Conservation (phyloP, 2,797 vertebrate genomes). For the Telmatherina bonti region DNA sequence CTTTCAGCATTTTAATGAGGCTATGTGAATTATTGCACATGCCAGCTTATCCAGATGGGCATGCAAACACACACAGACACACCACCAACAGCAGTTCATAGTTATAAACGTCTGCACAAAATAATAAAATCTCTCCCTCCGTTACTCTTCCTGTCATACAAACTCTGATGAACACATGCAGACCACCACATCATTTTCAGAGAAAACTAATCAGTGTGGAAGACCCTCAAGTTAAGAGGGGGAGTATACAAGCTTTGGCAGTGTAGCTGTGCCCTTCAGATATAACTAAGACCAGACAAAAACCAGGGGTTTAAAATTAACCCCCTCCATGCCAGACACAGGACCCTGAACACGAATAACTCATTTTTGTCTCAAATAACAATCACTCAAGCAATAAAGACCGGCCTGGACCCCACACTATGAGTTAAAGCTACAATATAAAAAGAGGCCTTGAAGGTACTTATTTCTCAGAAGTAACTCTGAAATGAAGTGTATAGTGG, state of each 20-base stretch:
- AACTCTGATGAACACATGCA: slow-evolving; percentile 1
- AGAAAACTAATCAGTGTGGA: slow-evolving; percentile 74
- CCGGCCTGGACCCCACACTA: slow-evolving; percentile 46
- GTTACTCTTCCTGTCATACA: background rate
- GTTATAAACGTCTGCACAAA: slow-evolving; percentile 16
- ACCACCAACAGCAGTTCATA: slow-evolving; percentile 6
- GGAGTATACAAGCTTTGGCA: slow-evolving; percentile 40
- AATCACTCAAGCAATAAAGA: slow-evolving; percentile 47
- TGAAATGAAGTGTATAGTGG: slow-evolving; percentile 22
- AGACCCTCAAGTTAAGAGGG: slow-evolving; percentile 62
- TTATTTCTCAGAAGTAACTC: slow-evolving; percentile 40
- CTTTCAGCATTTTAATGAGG: slow-evolving; percentile 82
- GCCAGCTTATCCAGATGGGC: slow-evolving; percentile 46
- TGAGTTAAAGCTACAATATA: slow-evolving; percentile 54
- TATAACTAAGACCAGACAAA: slow-evolving; percentile 44
- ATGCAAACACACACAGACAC: slow-evolving; percentile 15
- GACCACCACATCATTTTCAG: slow-evolving; percentile 18
- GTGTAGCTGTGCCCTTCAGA: slow-evolving; percentile 69
- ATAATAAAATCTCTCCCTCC: slow-evolving; percentile 9
- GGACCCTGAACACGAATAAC: slow-evolving; percentile 15
- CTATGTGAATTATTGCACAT: slow-evolving; percentile 66
- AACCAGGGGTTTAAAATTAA: slow-evolving; percentile 51
- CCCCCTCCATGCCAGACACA: slow-evolving; percentile 28
- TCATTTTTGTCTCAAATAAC: slow-evolving; percentile 54
- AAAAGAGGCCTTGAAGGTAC: slow-evolving; percentile 40